A percentile compares a stretch with the other conserved stretches of the same genome.
These are phyloP conservation scores for Ptychadena robeensis DNA, from an alignment of 2,797 vertebrate species.

Conservation along the genomic window DNA sequence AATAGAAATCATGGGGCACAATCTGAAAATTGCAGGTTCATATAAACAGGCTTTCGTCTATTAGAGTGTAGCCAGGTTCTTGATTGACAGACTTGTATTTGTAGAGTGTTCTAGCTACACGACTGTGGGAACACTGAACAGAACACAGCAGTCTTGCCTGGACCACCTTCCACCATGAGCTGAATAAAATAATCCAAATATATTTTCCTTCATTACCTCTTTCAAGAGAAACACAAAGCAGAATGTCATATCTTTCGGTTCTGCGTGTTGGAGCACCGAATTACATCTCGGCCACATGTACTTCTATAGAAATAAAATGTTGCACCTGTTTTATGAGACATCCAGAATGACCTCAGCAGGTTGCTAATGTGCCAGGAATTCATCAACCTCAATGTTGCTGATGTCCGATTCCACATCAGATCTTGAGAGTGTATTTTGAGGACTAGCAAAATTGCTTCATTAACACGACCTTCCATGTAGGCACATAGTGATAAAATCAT, in stretches of 20 bases:
- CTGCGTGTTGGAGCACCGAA: not conserved
- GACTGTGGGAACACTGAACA: not conserved
- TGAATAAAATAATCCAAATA: not conserved
- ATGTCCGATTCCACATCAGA: constrained; percentile 21
- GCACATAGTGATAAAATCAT: constrained; percentile 26
- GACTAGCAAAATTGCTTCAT: constrained; percentile 17
- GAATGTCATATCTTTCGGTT: constrained; percentile 15
- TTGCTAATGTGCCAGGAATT: constrained; percentile 27
- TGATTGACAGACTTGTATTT: not conserved
- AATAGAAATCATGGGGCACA: too few species aligned
- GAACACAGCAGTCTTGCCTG: not conserved
- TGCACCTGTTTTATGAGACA: constrained; percentile 29
- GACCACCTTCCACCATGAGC: not conserved
- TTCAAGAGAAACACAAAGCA: not conserved
- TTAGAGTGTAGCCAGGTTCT: not conserved
- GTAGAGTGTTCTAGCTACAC: not conserved
- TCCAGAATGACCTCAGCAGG: constrained; percentile 34
- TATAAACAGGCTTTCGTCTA: not conserved
- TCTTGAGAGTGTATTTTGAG: constrained; percentile 36
- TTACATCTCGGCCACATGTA: not conserved
- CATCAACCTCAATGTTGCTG: constrained; percentile 11
- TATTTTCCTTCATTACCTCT: not conserved
- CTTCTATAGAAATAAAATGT: constrained; percentile 13
- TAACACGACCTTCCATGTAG: constrained; percentile 42
- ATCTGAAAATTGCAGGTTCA: too few species aligned